phyloP scores from a whole-genome alignment of 2,888 invertebrate species.

The Xestia sexstrigata region DNA sequence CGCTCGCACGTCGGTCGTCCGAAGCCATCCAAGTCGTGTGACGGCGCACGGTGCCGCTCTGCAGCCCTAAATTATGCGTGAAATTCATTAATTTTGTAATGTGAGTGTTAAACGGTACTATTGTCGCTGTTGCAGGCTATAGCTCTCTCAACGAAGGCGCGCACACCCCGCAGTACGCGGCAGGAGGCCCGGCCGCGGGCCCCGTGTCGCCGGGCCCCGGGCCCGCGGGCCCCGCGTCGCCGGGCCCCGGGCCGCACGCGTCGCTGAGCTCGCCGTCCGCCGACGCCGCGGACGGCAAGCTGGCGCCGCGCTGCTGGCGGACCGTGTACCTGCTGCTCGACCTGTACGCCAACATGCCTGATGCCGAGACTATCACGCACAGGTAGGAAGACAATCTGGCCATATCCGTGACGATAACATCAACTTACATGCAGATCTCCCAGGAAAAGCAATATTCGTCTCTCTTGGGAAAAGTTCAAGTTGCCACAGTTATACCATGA shows the following conservation, averaged over 20 bases:
- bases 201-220: constrained; percentile 44
- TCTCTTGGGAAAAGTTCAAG: background rate
- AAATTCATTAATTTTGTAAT: background rate
- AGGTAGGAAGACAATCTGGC: constrained; percentile 78
- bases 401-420: background rate
- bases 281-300: constrained; percentile 72
- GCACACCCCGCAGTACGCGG: constrained; percentile 92
- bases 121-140: constrained; percentile 89
- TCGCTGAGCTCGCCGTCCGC: constrained; percentile 56
- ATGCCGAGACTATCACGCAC: constrained; percentile 97
- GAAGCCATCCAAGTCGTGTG: background rate
- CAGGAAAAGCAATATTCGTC: background rate
- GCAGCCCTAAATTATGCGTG: background rate
- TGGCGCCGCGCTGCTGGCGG: constrained; percentile 97
- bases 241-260: constrained; percentile 89
- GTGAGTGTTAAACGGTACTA: background rate
- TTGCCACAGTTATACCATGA: background rate
- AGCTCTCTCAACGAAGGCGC: constrained; percentile 95
- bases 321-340: constrained; percentile 98
- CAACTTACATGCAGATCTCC: background rate
- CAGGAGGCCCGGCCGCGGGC: constrained; percentile 36
- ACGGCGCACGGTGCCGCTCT: background rate
- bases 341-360: constrained; percentile 98
- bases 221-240: constrained; percentile 63
- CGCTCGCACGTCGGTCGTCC: no score